Evolutionary conservation across 2,888 invertebrate species (phyloP).

Genomic region (Euplagia quadripunctaria): DNA sequence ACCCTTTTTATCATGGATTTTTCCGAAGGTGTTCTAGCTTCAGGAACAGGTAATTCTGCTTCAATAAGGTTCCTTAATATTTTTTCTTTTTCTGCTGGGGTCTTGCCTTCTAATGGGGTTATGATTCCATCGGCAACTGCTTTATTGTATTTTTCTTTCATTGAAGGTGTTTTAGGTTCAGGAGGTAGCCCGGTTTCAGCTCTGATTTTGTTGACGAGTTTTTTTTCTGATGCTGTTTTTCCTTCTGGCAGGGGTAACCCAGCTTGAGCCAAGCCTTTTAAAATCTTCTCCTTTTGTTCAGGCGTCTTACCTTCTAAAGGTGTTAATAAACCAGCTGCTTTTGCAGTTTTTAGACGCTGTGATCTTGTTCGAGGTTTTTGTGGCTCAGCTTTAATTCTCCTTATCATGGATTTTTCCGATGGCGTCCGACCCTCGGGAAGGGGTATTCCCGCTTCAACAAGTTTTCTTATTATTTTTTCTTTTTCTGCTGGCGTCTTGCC

Average conservation of each 20-base stretch:
- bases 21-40: neutral
- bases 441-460: neutral
- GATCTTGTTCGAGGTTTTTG: neutral
- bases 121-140: constrained; percentile 40
- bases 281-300: constrained; percentile 49
- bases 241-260: neutral
- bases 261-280: constrained; percentile 40
- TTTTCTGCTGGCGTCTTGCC: constrained; percentile 11
- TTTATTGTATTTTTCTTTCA: constrained; percentile 29
- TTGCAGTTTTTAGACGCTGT: neutral
- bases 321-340: constrained; percentile 26
- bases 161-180: constrained; percentile 36
- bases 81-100: constrained; percentile 4
- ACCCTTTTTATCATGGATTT: neutral
- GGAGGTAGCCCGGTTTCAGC: constrained; percentile 48
- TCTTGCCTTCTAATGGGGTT: constrained; percentile 15
- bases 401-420: neutral
- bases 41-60: neutral
- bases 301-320: constrained; percentile 48
- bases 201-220: neutral
- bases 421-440: neutral
- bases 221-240: constrained; percentile 9
- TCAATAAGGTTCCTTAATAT: neutral
- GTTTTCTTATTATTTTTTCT: neutral
- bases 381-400: neutral